Percentiles rank a stretch among this genome's conserved stretches.
Evolutionary conservation across 2,113 vertebrate species (phyloP).

Genomic region (Mugil cephalus): DNA sequence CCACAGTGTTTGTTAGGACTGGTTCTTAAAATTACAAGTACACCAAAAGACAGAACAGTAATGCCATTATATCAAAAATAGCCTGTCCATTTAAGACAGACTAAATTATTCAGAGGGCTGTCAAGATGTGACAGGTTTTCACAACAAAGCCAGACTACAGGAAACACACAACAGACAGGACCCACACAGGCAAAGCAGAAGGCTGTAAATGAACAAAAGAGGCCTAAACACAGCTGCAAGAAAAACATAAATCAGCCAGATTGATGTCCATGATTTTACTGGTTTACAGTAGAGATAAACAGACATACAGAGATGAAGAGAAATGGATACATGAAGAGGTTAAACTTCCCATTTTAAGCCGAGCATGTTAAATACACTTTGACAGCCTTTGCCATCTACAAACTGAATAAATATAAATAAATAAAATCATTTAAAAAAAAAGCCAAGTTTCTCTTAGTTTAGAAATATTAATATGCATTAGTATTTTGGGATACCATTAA

Average conservation of each 20-base stretch:
- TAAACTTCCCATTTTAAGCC: constrained; percentile 15
- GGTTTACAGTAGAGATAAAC: constrained; percentile 51
- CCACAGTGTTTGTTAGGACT: no score
- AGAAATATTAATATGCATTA: no score
- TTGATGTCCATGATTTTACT: constrained; percentile 46
- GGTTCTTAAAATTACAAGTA: no score
- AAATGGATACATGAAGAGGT: constrained; percentile 32
- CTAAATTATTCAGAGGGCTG: constrained; percentile 48
- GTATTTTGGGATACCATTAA: no score
- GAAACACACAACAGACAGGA: constrained; percentile 16
- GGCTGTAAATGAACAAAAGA: constrained; percentile 46
- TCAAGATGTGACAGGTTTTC: constrained; percentile 45
- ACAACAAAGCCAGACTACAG: constrained; percentile 24
- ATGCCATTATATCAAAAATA: constrained; percentile 26
- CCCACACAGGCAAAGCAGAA: constrained; percentile 12
- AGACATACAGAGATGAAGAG: constrained; percentile 38
- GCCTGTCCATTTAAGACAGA: constrained; percentile 17
- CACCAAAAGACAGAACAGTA: constrained; percentile 11
- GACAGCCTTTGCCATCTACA: neutral
- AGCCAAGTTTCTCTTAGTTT: neutral
- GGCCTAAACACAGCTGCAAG: constrained; percentile 41
- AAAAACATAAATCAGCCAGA: constrained; percentile 59
- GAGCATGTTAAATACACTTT: neutral
- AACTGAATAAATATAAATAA: neutral
- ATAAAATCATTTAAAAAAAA: no score